These are phyloP conservation scores for Acanthisitta chloris DNA, from an alignment of 2,113 vertebrate species.

Conservation along the genomic window DNA sequence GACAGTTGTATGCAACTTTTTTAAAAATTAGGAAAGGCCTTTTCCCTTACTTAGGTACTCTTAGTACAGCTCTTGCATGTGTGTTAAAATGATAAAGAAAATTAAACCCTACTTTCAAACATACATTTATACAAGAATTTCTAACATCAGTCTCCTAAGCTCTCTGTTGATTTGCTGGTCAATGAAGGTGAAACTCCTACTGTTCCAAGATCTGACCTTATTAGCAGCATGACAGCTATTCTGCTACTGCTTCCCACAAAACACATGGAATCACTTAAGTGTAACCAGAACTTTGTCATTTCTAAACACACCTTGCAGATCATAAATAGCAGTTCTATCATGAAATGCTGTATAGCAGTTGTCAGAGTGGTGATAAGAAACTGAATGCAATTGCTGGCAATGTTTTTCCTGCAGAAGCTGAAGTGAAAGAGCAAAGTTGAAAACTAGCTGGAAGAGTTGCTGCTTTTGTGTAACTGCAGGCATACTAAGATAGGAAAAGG, in stretches of 20 bases:
- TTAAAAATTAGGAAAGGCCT: not conserved
- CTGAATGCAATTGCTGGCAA: not conserved
- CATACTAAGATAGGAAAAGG: not conserved
- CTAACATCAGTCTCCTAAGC: not conserved
- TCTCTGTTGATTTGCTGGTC: not conserved
- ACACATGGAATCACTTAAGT: not conserved
- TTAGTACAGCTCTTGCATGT: not conserved
- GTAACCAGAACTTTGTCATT: not conserved
- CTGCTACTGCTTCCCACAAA: not conserved
- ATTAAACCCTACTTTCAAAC: not conserved
- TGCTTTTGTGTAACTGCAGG: not conserved
- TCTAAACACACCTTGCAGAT: not conserved
- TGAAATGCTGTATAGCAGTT: not conserved
- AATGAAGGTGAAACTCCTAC: not conserved
- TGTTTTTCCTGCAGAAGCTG: not conserved
- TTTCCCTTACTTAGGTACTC: not conserved
- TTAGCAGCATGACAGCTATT: not conserved
- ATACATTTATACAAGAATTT: not conserved
- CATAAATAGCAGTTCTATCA: not conserved
- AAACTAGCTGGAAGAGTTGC: not conserved
- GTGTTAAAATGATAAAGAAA: not conserved
- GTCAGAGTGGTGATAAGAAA: not conserved
- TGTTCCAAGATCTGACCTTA: not conserved
- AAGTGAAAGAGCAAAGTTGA: not conserved
- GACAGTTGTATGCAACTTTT: not conserved